Evolutionary conservation across 2,888 invertebrate genomes (phyloP), one percentile per base, ranked within the genome.

Genomic region (Ctena decussata): DNA sequence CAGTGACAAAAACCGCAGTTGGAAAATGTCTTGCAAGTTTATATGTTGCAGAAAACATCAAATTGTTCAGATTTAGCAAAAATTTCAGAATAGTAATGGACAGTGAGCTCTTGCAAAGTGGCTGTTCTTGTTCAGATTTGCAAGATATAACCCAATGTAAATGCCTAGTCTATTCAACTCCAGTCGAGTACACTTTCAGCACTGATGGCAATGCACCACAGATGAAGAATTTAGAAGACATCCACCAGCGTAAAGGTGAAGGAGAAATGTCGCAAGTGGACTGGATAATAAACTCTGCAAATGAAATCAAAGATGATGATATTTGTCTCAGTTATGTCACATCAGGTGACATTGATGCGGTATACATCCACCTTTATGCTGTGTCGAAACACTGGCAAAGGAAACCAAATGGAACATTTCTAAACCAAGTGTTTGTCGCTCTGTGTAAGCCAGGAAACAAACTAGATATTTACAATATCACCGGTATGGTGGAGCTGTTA

Each of bases 281-380:
- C 18, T 60, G 60, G 60, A 27, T 60, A 18, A 30, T 60, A 60
- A 27, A 5, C 30, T 24, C 8, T 60, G 2, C 3, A 30, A 18
- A 60, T 24, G 30, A 6, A 6, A 6, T 60, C 27, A 5, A 60
- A 8, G 60, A 60, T 27, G 57, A 39, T 24, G 57, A 78, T 27
- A 27, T 12, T 44, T 60, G 30, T 44, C 49, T 57, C 18, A 79
- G 79, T 21, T 73, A 73, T 3, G 12, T 79, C 30, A 72, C 79
- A 73, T 82, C 77, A 30, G 82, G 74, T 0, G 82, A 82, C 57
- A 82, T 82, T 39, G 82, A 77, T 74, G 77, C 82, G 1, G 71
- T 82, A 27, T 60, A 44, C 21, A 77, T 72, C 15, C 72, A 76
- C 44, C 32, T 83, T n/a, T 72, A 39, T 80, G 35, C 69, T 24